Base-by-base conservation (phyloP, 2,113 vertebrate genomes). In the Hucho hucho region DNA sequence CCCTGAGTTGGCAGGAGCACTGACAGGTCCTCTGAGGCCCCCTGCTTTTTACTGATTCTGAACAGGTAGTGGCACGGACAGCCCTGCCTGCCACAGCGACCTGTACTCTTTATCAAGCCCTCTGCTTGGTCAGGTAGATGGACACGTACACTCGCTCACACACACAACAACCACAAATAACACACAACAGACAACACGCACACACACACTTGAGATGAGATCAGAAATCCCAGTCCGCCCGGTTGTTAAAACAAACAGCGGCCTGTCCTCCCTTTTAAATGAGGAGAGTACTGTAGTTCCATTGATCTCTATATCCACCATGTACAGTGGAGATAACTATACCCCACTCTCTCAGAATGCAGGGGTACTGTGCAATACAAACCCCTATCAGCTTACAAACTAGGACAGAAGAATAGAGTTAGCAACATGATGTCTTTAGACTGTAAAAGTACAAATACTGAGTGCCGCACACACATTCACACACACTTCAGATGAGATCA, bases 1-100 rank as follows among this genome's bases (percentile, higher is more conserved):
- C 80, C 72, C 64, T 9, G 77, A 75, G 69, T 80, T 78, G 83
- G 64, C 66, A 72, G 46, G 79, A 79, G 73, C 22, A 20, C n/a
- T 81, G 86, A 90, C 86, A 88, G 82, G 77, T 75, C 83, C 79
- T 65, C 76, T 24, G 80, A 88, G 85, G 75, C 74, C 83, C 67
- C 64, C 4, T 43, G 70, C 86, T 89, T 72, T 84, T 88, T 84
- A 92, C 91, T 59, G 83, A 91, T 91, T 90, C 89, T 72, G 87
- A 81, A 83, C 81, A 81, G 87, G 75, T 84, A 70, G 79, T 76
- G 80, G 75, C 70, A 79, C 63, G 64, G 76, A 84, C 70, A 37
- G 75, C 75, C 77, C 77, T 7, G 37, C 69, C 81, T 79, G 83
- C 81, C 72, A 75, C 81, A 73, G 79, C 90, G 90, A 90, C 87